Conservation (phyloP, 2,797 vertebrate genomes). For the Neoniphon sammara region DNA sequence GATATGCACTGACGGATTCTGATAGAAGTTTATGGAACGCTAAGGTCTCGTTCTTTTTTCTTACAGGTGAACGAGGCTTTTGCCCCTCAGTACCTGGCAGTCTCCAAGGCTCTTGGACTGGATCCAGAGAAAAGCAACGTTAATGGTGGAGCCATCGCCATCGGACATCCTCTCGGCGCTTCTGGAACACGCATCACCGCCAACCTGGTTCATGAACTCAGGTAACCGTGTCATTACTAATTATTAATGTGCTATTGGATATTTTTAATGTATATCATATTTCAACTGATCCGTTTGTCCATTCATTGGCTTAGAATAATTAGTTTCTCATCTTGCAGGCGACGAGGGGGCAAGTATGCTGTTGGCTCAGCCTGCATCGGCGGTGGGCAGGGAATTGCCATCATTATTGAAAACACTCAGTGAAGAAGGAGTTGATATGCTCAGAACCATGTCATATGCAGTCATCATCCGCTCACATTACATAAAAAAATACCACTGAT, state of each 20-base stretch:
- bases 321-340: constrained; percentile 77
- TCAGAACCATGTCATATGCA: constrained; percentile 18
- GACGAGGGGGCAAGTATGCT: constrained; percentile 90
- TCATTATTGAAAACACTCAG: constrained; percentile 87
- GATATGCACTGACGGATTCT: constrained; percentile 2
- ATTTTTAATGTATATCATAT: too few relatives aligned
- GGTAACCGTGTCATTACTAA: constrained; percentile 75
- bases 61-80: constrained; percentile 96
- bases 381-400: constrained; percentile 94
- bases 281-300: background rate
- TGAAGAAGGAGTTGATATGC: constrained; percentile 10
- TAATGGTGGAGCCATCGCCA: constrained; percentile 93
- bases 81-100: constrained; percentile 92
- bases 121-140: constrained; percentile 92
- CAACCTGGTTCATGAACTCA: constrained; percentile 93
- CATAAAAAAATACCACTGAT: background rate
- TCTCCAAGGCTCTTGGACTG: constrained; percentile 88
- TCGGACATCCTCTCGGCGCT: constrained; percentile 93
- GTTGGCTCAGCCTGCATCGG: constrained; percentile 97
- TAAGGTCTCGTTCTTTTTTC: constrained; percentile 19
- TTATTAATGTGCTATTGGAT: background rate
- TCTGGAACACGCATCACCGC: constrained; percentile 93
- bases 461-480: background rate
- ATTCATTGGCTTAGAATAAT: constrained; percentile 18
- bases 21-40: background rate